These are phyloP conservation scores for Engystomops pustulosus DNA, from an alignment of 2,113 vertebrate genomes.

Conservation along the genomic window DNA sequence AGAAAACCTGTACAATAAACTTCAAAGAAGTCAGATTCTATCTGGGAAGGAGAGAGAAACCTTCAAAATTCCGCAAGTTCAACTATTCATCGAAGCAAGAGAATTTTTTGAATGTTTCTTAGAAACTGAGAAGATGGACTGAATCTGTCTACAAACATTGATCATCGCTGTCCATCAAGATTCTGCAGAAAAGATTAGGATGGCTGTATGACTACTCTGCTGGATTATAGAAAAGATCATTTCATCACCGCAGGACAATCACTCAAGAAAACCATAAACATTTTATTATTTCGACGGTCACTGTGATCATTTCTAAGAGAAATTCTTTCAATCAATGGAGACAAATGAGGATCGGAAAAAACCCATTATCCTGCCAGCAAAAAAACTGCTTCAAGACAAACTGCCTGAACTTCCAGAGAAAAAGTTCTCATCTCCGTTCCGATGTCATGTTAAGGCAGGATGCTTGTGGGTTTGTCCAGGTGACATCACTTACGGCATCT, in stretches of 20 bases:
- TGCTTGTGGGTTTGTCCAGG: not conserved
- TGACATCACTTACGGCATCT: too few species aligned
- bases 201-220: not conserved
- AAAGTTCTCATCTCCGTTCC: not conserved
- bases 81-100: not conserved
- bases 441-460: not conserved
- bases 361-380: not conserved
- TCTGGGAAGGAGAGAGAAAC: not conserved
- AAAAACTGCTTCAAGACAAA: too few species aligned
- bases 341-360: slow-evolving; percentile 5
- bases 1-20: not conserved
- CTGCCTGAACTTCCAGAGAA: not conserved
- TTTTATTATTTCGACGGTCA: too few species aligned
- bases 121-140: not conserved
- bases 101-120: not conserved
- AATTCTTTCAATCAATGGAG: not conserved
- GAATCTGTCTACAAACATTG: not conserved
- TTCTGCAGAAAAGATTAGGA: not conserved
- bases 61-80: not conserved
- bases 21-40: not conserved
- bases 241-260: not conserved
- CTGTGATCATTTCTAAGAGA: too few species aligned
- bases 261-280: not conserved
- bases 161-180: not conserved
- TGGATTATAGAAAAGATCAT: not conserved